A percentile compares a stretch with the other conserved stretches of the same genome.
Evolutionary conservation across 2,888 invertebrate species (phyloP).

Genomic region (Rhingia campestris): DNA sequence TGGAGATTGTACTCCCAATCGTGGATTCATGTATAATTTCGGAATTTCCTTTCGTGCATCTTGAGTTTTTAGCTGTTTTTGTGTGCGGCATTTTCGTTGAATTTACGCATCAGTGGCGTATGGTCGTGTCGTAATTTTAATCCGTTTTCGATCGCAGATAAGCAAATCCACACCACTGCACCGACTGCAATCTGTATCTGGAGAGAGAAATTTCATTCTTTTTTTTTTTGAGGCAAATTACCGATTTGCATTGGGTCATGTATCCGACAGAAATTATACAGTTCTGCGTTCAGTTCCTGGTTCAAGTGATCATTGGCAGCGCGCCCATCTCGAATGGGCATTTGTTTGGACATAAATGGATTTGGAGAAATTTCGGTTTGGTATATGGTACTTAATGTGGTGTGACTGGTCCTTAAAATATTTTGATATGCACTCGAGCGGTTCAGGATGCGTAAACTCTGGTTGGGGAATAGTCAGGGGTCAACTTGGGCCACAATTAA

Average conservation of each 20-base stretch:
- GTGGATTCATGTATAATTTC: constrained; percentile 68
- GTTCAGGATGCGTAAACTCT: no score
- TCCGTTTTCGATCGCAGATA: constrained; percentile 73
- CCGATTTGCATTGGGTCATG: constrained; percentile 64
- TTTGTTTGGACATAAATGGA: constrained; percentile 45
- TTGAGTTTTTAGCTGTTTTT: constrained; percentile 28
- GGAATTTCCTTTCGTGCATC: constrained; percentile 69
- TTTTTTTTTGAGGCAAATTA: constrained; percentile 44
- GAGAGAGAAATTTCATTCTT: constrained; percentile 33
- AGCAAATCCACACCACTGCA: constrained; percentile 29
- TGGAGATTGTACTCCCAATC: constrained; percentile 48
- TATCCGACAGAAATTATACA: constrained; percentile 34
- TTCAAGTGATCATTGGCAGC: constrained; percentile 56
- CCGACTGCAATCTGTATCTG: not conserved
- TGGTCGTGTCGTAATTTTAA: constrained; percentile 73
- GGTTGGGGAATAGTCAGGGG: no score
- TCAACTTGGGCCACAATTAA: no score
- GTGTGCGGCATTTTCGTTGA: constrained; percentile 54
- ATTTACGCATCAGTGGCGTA: constrained; percentile 74
- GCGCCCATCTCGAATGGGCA: constrained; percentile 26
- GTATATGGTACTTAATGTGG: not conserved
- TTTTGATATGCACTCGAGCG: not conserved
- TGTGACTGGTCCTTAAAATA: not conserved
- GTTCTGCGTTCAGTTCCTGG: constrained; percentile 35
- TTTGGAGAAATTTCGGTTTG: constrained; percentile 9